Base-by-base conservation (phyloP, 2,113 vertebrate genomes). In the Caranx ignobilis region DNA sequence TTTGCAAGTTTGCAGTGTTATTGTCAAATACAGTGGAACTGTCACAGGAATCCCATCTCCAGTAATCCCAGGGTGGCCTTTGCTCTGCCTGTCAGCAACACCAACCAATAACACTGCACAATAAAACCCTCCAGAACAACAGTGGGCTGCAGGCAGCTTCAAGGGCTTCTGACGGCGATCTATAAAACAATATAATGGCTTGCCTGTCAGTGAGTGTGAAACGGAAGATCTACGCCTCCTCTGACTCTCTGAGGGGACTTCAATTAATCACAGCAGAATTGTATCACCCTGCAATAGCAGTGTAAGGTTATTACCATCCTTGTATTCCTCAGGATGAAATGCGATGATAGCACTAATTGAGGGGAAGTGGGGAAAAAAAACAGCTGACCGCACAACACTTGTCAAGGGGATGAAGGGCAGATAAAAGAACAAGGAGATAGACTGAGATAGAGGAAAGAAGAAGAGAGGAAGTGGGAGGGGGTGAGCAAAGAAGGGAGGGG, bases 171-270 rank as follows among this genome's bases (percentile, higher is more conserved):
- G 92, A 94, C 90, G 81, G 93, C 87, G 26, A 94, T 94, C 95
- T 94, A 94, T 95, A 95, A 95, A 95, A 93, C 93, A 95, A 93
- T 89, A 90, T 94, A 94, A 95, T 94, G 92, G 94, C 89, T 85
- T 86, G 92, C 90, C 92, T 94, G 94, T 94, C 94, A 94, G 86
- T 32, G 73, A 87, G 90, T 82, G 91, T 91, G 92, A 93, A 94
- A 94, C 90, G 56, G 87, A 94, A 93, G 93, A 95, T 92, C 85
- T 94, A 94, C 94, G 21, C 87, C 88, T 93, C 90, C 88, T 93
- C 88, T 76, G 88, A 90, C 84, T 89, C 93, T 94, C 92, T 82
- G 89, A 92, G 84, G 90, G 88, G 90, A 93, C 91, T 84, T 90
- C 93, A 94, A 95, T 95, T 94, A 94, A 95, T 95, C 94, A 94